Conservation (phyloP, 2,888 invertebrate genomes). For the Dermolepida albohirtum region DNA sequence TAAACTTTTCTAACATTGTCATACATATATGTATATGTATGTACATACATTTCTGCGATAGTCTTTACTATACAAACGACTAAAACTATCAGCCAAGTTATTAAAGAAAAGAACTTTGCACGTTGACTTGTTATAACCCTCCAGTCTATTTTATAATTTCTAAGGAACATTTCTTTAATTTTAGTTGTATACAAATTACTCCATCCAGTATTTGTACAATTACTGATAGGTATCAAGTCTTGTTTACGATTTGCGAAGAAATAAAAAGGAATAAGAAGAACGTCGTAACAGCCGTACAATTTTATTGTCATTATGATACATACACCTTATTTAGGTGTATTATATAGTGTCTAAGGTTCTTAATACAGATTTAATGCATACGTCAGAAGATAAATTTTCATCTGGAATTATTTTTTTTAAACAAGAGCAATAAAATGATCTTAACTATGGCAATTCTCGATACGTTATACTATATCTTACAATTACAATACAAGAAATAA, state of each 20-base stretch:
- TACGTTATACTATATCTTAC: too few relatives aligned
- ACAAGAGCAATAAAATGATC: too few relatives aligned
- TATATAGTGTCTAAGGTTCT: too few relatives aligned
- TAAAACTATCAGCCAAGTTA: not conserved
- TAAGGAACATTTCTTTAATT: conserved; percentile 14
- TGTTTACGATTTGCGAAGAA: conserved; percentile 7
- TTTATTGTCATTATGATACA: conserved; percentile 13
- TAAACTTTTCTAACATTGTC: not conserved
- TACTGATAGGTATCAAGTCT: conserved; percentile 10
- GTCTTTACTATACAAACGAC: too few relatives aligned
- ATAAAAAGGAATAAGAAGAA: too few relatives aligned
- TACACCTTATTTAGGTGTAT: not conserved
- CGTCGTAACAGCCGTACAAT: conserved; percentile 12
- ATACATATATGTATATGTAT: too few relatives aligned
- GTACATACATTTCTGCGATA: too few relatives aligned
- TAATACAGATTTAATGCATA: too few relatives aligned
- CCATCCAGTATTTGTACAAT: not conserved
- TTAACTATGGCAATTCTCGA: too few relatives aligned
- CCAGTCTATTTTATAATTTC: conserved; percentile 1
- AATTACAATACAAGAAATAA: too few relatives aligned
- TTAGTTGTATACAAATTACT: not conserved
- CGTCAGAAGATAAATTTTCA: too few relatives aligned
- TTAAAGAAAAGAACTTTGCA: conserved; percentile 6
- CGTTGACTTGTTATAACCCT: conserved; percentile 11
- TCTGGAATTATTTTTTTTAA: too few relatives aligned